Evolutionary conservation across 2,888 invertebrate species (phyloP).

Genomic region (Leptinotarsa haldemani): DNA sequence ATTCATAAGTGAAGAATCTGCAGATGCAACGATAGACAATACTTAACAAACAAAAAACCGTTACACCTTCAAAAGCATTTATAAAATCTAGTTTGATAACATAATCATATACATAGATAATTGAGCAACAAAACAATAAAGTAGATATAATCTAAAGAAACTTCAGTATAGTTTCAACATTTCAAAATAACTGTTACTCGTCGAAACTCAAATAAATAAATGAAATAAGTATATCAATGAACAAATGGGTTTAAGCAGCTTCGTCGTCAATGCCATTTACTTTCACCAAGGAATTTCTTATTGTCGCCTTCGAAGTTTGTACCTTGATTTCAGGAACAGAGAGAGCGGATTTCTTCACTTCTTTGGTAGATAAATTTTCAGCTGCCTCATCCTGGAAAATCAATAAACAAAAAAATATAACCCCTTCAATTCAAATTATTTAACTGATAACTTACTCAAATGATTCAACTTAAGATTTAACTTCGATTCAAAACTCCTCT

Average conservation of each 20-base stretch:
- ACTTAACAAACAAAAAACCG: too few species aligned
- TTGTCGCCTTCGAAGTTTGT: conserved; percentile 53
- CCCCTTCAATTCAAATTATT: too few species aligned
- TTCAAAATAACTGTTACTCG: background rate
- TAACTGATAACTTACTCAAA: too few species aligned
- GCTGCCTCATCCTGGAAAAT: conserved; percentile 57
- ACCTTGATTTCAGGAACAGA: conserved; percentile 56
- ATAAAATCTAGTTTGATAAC: too few species aligned
- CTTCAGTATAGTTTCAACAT: background rate
- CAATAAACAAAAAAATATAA: too few species aligned
- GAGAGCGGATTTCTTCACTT: conserved; percentile 50
- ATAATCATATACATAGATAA: too few species aligned
- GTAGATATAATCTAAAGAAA: too few species aligned
- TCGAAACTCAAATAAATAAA: background rate
- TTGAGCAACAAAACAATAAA: too few species aligned
- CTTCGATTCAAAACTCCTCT: background rate
- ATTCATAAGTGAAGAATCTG: too few species aligned
- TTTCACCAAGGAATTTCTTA: conserved; percentile 41
- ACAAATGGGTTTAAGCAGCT: conserved; percentile 25
- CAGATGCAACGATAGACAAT: too few species aligned
- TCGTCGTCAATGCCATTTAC: conserved; percentile 46
- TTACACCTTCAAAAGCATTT: too few species aligned
- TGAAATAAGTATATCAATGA: background rate
- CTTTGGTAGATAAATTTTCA: conserved; percentile 48
- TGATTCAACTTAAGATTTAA: too few species aligned